Evolutionary conservation across 2,113 vertebrate genomes (phyloP), one percentile per base, ranked within the genome.

Genomic region (Potamarius usumacintae): DNA sequence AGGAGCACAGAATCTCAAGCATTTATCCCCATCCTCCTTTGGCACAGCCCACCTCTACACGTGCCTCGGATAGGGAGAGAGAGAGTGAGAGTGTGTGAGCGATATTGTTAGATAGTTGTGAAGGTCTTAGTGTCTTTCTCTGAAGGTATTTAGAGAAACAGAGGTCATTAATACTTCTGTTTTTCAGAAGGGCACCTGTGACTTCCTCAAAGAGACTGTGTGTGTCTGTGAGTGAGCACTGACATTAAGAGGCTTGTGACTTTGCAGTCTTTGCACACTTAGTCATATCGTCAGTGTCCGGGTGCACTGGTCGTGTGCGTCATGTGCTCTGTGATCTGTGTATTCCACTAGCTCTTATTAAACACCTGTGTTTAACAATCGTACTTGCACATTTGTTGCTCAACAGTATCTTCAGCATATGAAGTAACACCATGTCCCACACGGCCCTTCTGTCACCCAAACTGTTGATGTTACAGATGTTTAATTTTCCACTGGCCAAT

Each of bases 201-300:
- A 90, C 85, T 90, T 90, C 87, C 89, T 89, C 85, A 90, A 76
- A 86, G 77, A 89, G 83, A 25, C 17, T 42, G 27, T n/a, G 30
- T 88, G 58, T 60, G 79, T 60, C 55, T 87, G 65, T 87, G 79
- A 74, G 67, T 77, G 72, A 65, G 72, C 62, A 67, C 78, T 77
- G 74, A 90, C 85, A 89, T 87, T 87, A 87, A 80, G 78, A 82
- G 58, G 69, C 85, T 88, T 87, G 87, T 82, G 84, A 82, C 20
- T 57, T 60, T 60, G 80, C 83, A 67, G 83, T 67, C 83, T 85
- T 82, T 50, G 30, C 57, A 72, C 62, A 57, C 57, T 67, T 60
- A 79, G 27, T 62, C 62, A 57, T 22, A 62, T 67, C 52, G 18
- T 80, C 48, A 9, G 14, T 62, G 50, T 60, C 74, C 58, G 69